Base-by-base conservation (phyloP, 2,797 vertebrate species). In the Cirrhinus molitorella region DNA sequence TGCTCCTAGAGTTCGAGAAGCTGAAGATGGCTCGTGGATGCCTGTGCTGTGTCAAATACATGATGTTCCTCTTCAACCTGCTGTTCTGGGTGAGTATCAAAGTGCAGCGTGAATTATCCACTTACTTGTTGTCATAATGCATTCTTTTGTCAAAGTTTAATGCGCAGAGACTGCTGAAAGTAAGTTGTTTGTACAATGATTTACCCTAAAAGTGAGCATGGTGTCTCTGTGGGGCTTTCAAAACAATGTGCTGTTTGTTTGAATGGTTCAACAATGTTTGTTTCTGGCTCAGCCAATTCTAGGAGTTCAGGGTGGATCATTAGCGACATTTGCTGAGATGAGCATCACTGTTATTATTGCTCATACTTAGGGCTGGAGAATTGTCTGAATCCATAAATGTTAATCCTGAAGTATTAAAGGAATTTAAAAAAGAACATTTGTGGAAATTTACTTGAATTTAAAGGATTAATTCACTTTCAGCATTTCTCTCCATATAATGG, bases 61-160 rank as follows among this genome's bases (percentile, higher is more conserved):
- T 97, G 96, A 97, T 99, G 95, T 99, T 99, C 94, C 97, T 99
- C 92, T 99, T 99, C 96, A 99, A 99, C 95, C 93, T 99, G 90
- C 93, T 99, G 88, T 99, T 99, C 93, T 99, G 98, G 98, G 98
- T 99, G 92, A 97, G 94, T 94, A 85, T 67, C 34, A 28, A 13
- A 45, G 11, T 19, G 13, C 51, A 57, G n/a, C 23, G 63, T 65
- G 11, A 43, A 70, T 78, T 70, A 28, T n/a, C 16, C 81, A 83
- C 10, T 13, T 55, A 21, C 21, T 65, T 51, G 47, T n/a, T 34
- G 7, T n/a, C 3, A 66, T 51, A 77, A 78, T 47, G 40, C 37
- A 6, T 79, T 51, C n/a, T 80, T 4, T 55, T 43, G 28, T 14
- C 16, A n/a, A 67, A 34, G 8, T 25, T 67, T 68, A 55, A 53